phyloP scores from a whole-genome alignment of 2,113 vertebrate genomes.

The Carlito syrichta region DNA sequence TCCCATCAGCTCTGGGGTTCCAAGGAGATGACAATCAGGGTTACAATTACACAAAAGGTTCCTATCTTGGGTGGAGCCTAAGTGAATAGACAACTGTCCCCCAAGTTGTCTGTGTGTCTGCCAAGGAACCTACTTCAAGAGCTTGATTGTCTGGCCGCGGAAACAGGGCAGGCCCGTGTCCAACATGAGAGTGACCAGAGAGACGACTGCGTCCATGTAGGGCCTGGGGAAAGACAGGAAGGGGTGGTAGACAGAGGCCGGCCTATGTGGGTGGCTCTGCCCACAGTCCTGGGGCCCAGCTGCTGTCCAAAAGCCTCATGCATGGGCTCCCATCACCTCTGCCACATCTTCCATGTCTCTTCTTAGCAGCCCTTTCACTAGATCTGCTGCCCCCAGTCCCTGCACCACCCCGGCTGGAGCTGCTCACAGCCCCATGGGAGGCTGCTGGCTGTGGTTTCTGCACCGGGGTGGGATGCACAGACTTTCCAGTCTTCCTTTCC shows the following conservation, averaged over 20 bases:
- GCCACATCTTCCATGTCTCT: background rate
- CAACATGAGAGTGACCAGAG: slow-evolving; percentile 93
- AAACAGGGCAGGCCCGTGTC: slow-evolving; percentile 97
- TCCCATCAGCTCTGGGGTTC: background rate
- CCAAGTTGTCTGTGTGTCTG: background rate
- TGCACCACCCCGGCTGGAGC: background rate
- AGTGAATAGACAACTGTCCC: background rate
- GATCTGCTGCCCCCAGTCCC: background rate
- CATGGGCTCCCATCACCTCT: background rate
- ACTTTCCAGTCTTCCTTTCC: background rate
- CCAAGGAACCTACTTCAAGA: slow-evolving; percentile 91
- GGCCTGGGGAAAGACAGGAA: slow-evolving; percentile 82
- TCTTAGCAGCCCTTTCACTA: background rate
- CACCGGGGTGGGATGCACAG: background rate
- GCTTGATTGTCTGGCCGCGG: slow-evolving; percentile 97
- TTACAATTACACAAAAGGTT: background rate
- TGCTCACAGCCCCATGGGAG: background rate
- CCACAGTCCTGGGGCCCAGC: background rate
- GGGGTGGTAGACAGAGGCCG: background rate
- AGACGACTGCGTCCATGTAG: slow-evolving; percentile 97
- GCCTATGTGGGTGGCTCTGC: background rate
- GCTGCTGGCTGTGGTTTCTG: background rate
- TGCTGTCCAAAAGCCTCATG: background rate
- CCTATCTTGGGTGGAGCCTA: background rate
- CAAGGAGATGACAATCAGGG: background rate